Conservation (phyloP, 2,797 vertebrate genomes). For the Aratinga solstitialis region DNA sequence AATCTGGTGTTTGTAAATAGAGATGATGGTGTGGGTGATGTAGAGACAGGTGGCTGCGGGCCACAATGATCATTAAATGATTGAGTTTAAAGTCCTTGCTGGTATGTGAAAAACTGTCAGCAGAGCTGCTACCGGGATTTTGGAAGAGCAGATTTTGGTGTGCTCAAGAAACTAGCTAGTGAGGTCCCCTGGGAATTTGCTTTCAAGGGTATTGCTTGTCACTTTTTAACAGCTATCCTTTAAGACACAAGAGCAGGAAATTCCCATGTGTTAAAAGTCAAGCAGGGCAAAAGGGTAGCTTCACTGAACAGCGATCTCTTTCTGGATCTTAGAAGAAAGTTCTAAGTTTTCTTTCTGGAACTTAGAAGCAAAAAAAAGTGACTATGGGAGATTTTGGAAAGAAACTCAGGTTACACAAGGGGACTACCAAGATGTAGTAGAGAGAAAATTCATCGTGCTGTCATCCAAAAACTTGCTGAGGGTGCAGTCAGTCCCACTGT, state of each 20-base stretch:
- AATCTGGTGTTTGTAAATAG: not conserved
- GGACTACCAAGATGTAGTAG: not conserved
- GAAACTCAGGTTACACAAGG: not conserved
- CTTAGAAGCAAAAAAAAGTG: not conserved
- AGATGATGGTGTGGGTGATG: not conserved
- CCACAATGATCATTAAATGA: not conserved
- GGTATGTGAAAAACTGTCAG: not conserved
- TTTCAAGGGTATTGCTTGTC: no score
- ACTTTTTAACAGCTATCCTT: not conserved
- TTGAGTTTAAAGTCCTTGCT: not conserved
- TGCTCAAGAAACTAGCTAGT: no score
- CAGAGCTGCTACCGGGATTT: not conserved
- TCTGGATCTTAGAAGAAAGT: not conserved
- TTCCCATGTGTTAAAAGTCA: not conserved
- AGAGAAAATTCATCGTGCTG: not conserved
- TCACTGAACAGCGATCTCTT: not conserved
- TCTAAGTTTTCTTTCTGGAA: not conserved
- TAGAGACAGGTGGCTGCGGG: not conserved
- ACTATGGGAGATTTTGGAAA: not conserved
- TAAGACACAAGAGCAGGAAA: not conserved
- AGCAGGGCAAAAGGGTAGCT: rapidly evolving
- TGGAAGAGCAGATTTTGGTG: not conserved
- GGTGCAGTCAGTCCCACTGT: no score
- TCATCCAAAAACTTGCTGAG: not conserved
- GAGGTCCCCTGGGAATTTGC: no score